Base-by-base conservation (phyloP, 2,113 vertebrate species). In the Edolisoma coerulescens region DNA sequence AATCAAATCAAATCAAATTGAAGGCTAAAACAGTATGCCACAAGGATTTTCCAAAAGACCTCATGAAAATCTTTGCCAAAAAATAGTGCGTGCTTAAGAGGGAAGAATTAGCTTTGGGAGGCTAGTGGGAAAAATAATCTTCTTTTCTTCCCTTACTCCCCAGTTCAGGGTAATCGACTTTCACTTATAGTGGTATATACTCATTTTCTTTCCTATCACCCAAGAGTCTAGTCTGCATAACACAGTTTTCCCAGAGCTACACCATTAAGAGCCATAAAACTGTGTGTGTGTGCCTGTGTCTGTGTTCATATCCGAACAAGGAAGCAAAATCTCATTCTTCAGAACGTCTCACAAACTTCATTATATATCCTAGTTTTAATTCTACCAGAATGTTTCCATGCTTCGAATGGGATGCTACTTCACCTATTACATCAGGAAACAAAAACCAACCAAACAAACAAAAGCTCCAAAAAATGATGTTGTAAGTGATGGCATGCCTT, bases 191-290 rank as follows among this genome's bases (percentile, higher is more conserved):
- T 0, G 0, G 42, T 60, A 81, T 90, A 88, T 50, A 85, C 24
- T 81, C 3, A 90, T 90, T 93, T 96, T 90, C 75, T 93, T 84
- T 63, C 47, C 54, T 74, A 39, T 83, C 20, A 93, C 35, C 52
- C 49, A 44, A 41, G 59, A 83, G 35, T 13, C 33, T 85, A 67
- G 59, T 81, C 71, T 94, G 69, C 95, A 56, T 71, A 91, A 50
- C 19, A 64, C 3, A 37, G 41, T 74, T 87, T 91, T 83, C 47
- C 63, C 75, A 91, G 67, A 86, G 39, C 39, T 70, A 74, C 47
- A 63, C 15, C 35, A 78, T 74, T 78, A 86, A 83, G 47, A 86
- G 3, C 6, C 35, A 86, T 15, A 54, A 61, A 49, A 44, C 3
- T 50, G 6, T 8, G 11, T 42, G 13, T 59, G 45, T 33, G 9